phyloP scores from a whole-genome alignment of 2,888 invertebrate species.

The Ischnus inquisitorius region DNA sequence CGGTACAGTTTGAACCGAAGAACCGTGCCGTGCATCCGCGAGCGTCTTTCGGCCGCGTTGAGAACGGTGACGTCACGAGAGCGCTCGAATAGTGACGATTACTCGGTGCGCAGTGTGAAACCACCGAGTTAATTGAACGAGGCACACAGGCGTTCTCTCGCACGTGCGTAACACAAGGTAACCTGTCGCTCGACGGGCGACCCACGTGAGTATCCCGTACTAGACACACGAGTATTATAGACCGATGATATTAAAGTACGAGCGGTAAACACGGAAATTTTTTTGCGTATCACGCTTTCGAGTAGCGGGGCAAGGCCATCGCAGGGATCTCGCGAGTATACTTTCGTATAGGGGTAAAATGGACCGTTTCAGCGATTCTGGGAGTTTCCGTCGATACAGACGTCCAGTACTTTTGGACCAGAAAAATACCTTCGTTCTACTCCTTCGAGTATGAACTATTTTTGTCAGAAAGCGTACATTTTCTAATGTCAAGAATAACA shows the following conservation, averaged over 20 bases:
- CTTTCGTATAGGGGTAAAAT: not conserved
- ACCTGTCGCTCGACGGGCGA: slow-evolving; percentile 1
- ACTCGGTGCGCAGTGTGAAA: slow-evolving; percentile 8
- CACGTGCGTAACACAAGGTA: slow-evolving; percentile 30
- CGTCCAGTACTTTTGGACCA: no score
- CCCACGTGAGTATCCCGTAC: slow-evolving; percentile 30
- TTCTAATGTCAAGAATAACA: no score
- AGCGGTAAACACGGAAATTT: not conserved
- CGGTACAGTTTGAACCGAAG: not conserved
- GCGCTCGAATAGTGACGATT: slow-evolving; percentile 22
- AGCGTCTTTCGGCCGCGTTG: not conserved
- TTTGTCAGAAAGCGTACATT: no score
- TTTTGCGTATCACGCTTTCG: not conserved
- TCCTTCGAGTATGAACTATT: no score
- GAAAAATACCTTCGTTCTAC: no score
- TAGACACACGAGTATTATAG: not conserved
- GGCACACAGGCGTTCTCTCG: slow-evolving; percentile 5
- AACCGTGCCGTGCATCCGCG: not conserved
- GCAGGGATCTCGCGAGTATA: not conserved
- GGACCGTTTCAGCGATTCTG: no score
- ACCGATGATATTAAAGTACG: not conserved
- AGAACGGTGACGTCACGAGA: slow-evolving; percentile 33
- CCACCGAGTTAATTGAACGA: not conserved
- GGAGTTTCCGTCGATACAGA: no score
- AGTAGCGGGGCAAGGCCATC: not conserved